Percentiles rank a stretch among this genome's conserved stretches.
Evolutionary conservation across 2,797 vertebrate genomes (phyloP).

Genomic region (Pogonophryne albipinna): DNA sequence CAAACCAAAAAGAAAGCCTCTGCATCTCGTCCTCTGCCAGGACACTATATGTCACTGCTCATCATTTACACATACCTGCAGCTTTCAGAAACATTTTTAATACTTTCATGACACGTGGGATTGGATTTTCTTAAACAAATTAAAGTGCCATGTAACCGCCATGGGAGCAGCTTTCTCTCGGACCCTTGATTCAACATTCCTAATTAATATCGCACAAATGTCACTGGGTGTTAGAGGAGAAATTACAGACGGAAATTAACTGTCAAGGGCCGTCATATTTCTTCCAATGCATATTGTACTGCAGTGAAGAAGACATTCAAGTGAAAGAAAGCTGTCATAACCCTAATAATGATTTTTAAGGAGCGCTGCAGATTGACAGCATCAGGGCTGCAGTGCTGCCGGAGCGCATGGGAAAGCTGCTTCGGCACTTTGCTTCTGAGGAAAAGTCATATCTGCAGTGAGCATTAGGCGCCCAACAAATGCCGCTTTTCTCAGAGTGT

Average conservation of each 20-base stretch:
- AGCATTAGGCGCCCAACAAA: too few species aligned
- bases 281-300: conserved; percentile 4
- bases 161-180: conserved; percentile 15
- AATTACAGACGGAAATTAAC: conserved; percentile 41
- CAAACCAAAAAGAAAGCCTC: conserved; percentile 34
- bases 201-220: conserved; percentile 22
- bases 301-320: conserved; percentile 22
- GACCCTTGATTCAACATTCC: conserved; percentile 3
- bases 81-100: neutral
- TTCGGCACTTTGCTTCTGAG: too few species aligned
- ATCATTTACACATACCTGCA: neutral
- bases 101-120: conserved; percentile 4
- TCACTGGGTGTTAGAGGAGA: conserved; percentile 6
- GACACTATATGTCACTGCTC: conserved; percentile 9
- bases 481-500: too few species aligned
- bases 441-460: too few species aligned
- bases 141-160: conserved; percentile 4
- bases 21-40: conserved; percentile 11
- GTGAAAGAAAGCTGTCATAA: conserved; percentile 22
- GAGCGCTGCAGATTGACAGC: conserved; percentile 23
- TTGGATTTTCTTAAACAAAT: conserved; percentile 27
- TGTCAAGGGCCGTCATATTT: conserved; percentile 18
- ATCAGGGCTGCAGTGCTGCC: too few species aligned
- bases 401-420: too few species aligned
- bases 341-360: conserved; percentile 19